A percentile compares a stretch with the other conserved stretches of the same genome.
Evolutionary conservation across 2,797 vertebrate genomes (phyloP).

Genomic region (Chanos chanos): DNA sequence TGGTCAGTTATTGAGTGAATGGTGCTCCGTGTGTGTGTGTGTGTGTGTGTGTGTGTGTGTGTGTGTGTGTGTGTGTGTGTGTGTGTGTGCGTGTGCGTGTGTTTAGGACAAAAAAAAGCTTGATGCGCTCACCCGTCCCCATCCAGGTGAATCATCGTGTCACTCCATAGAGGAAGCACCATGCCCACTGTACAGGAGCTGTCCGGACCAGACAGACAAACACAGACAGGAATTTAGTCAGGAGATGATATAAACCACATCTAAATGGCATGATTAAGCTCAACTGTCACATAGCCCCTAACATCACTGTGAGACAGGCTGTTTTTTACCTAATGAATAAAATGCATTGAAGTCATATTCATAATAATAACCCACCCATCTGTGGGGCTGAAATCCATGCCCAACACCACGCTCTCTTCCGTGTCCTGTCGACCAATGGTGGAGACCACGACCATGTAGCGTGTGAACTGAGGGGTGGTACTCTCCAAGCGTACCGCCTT

Average conservation of each 20-base stretch:
- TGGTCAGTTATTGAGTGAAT: too few species aligned
- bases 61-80: background rate
- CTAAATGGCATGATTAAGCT: background rate
- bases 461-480: constrained; percentile 85
- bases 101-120: background rate
- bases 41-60: background rate
- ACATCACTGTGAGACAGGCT: too few species aligned
- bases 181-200: constrained; percentile 78
- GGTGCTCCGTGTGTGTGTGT: background rate
- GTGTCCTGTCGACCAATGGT: constrained; percentile 96
- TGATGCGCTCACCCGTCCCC: constrained; percentile 87
- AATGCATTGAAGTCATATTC: background rate
- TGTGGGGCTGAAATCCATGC: constrained; percentile 91
- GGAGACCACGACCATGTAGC: constrained; percentile 98
- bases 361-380: constrained; percentile 76
- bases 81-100: background rate
- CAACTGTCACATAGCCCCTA: too few species aligned
- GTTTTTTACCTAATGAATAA: too few species aligned
- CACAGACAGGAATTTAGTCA: too few species aligned
- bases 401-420: constrained; percentile 94
- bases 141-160: constrained; percentile 95
- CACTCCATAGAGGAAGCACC: constrained; percentile 96
- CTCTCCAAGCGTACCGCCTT: constrained; percentile 97
- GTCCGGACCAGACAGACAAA: too few species aligned
- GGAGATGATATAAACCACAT: background rate